Conservation (phyloP, 2,113 vertebrate genomes). For the Henicopernis longicauda region DNA sequence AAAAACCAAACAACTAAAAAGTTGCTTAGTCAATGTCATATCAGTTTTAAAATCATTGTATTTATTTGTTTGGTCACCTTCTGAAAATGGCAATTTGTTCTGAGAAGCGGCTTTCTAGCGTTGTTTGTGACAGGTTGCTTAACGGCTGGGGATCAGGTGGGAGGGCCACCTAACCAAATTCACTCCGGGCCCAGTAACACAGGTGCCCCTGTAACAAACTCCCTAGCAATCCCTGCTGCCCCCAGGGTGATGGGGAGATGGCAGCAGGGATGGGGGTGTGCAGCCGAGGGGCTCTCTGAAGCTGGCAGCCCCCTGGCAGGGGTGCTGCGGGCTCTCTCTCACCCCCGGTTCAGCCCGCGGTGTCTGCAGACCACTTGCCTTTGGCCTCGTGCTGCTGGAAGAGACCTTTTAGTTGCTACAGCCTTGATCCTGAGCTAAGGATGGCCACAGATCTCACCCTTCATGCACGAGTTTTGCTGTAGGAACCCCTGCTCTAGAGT, state of each 20-base stretch:
- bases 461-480: not conserved
- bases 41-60: not conserved
- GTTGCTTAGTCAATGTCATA: not conserved
- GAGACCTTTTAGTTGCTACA: not conserved
- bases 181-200: not conserved
- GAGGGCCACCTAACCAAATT: not conserved
- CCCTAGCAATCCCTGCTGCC: not conserved
- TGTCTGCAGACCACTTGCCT: not conserved
- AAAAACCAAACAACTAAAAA: not conserved
- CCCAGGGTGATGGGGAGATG: not conserved
- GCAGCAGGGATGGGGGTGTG: not conserved
- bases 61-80: not conserved
- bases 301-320: not conserved
- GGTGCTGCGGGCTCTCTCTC: not conserved
- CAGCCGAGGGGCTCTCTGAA: not conserved
- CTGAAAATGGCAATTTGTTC: not conserved
- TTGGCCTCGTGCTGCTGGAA: not conserved
- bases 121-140: not conserved
- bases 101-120: not conserved
- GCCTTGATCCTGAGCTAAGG: not conserved
- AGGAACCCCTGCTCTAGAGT: not conserved
- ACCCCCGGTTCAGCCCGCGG: not conserved
- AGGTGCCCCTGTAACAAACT: not conserved
- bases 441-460: not conserved
- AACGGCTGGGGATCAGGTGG: no score